Evolutionary conservation across 2,797 vertebrate species (phyloP), one percentile per base, ranked within the genome.

Genomic region (Buphagus erythrorhynchus): DNA sequence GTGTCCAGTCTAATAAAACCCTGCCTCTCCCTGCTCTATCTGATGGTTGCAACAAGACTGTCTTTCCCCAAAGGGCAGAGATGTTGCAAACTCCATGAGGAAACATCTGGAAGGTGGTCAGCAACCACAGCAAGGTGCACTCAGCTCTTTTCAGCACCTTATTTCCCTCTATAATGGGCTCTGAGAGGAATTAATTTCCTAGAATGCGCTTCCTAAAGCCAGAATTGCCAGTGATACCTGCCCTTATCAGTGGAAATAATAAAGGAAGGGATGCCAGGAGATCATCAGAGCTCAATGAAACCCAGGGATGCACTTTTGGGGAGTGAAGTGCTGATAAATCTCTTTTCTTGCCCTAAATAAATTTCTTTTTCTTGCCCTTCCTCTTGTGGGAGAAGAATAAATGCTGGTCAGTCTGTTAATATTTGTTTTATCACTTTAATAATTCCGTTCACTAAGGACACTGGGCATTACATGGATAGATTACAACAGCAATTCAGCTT

Each of bases 81-180:
- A 33, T 42, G 42, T 16, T 57, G 7, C 63, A 81, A 42, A 22
- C 1, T 1, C 54, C 2, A 0, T 0, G 8, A 36, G n/a, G 61
- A 42, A 86, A 81, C 42, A 52, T 46, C 54, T 75, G 66, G 84
- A 61, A 61, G 21, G 6, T 29, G 33, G 4, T 65, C 42, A 75
- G 61, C 28, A 65, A 5, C 31, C 38, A 16, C 1, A 18, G 21
- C n/a, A 74, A 74, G 74, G 45, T 19, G 26, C 22, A 26, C 35
- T 5, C 1, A 4, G 48, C 13, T 76, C 36, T 33, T 65, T 52
- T 40, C 59, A 83, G 35, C 43, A 25, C 36, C n/a, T 72, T 36
- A 13, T 19, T 66, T 62, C 26, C 25, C 28, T 68, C 36, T 17
- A 0, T 16, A n/a, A 20, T 0, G 7, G 6, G 24, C 31, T 13